Evolutionary conservation across 2,888 invertebrate species (phyloP).

Genomic region (Melikaiella ostensackeni): DNA sequence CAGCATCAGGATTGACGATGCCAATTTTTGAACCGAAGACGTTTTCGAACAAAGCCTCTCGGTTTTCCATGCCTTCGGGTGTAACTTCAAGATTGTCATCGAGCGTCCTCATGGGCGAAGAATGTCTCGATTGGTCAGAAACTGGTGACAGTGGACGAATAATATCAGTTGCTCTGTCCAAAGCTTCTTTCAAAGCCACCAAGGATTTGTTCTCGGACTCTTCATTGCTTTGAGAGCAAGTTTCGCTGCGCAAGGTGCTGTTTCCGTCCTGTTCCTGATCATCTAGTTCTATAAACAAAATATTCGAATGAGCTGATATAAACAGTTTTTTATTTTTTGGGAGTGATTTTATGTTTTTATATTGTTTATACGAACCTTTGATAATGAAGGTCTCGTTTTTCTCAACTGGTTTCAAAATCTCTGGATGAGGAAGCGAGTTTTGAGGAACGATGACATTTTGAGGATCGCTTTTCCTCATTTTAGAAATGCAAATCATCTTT

Average conservation of each 20-base stretch:
- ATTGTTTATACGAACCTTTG: constrained; percentile 27
- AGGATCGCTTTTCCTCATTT: constrained; percentile 58
- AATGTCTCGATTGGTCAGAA: constrained; percentile 41
- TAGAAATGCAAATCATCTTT: constrained; percentile 67
- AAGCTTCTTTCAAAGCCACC: constrained; percentile 62
- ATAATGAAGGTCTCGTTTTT: constrained; percentile 56
- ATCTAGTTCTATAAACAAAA: not conserved
- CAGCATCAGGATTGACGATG: constrained; percentile 48
- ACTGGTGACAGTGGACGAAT: constrained; percentile 56
- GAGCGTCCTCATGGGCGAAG: constrained; percentile 46
- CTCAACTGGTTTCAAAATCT: constrained; percentile 41
- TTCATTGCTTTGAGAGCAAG: not conserved
- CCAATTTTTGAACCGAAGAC: constrained; percentile 53
- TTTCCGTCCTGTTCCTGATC: not conserved
- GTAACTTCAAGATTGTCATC: constrained; percentile 43
- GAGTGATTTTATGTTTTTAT: not conserved
- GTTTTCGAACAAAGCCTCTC: constrained; percentile 58
- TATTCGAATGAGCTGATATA: not conserved
- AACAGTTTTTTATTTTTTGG: too few relatives aligned
- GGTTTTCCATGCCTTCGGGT: constrained; percentile 39
- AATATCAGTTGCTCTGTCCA: constrained; percentile 69
- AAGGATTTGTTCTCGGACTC: constrained; percentile 53
- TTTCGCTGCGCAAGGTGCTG: not conserved
- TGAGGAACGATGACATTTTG: constrained; percentile 21
- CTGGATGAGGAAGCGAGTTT: not conserved